Evolutionary conservation across 2,113 vertebrate genomes (phyloP), one percentile per base, ranked within the genome.

Genomic region (Bos javanicus): DNA sequence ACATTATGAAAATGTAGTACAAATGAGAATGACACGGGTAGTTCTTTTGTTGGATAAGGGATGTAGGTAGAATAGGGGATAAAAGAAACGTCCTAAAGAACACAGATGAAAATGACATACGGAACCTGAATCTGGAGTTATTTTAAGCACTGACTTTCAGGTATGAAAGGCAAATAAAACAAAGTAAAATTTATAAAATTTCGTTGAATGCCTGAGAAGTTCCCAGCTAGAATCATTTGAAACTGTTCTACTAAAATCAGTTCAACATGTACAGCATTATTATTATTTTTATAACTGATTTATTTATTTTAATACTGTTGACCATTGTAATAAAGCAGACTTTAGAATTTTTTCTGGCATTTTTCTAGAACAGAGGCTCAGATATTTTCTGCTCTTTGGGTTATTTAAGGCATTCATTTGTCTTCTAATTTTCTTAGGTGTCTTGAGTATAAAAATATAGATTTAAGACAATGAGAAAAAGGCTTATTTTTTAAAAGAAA

Each of bases 261-360:
- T 97, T 97, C 95, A 97, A 71, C 59, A 96, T 96, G 96, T 80
- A 90, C 12, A 60, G 0, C n/a, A 87, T 71, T 97, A 91, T 95
- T 98, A 89, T 96, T 96, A 91, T 94, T 97, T 96, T 96, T 74
- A 89, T 96, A 95, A 94, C 80, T 95, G 87, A 96, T 64, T 93
- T 94, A 97, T 95, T 98, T 97, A 76, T 95, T 97, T 95, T 96
- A 97, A 86, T 93, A 87, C 50, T 74, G 11, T 90, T 85, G 17
- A 92, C 14, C 3, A 48, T 1, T 59, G 19, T 80, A 87, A 94
- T 84, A 96, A 94, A 56, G 13, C 23, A 88, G 7, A 23, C 19
- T 86, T 91, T 39, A 85, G 60, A 87, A 36, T 54, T 60, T 97
- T 98, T 97, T 62, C 95, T 94, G 83, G 12, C 57, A 71, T 3